Conservation (phyloP, 2,888 invertebrate species). For the Tiliacea citrago region DNA sequence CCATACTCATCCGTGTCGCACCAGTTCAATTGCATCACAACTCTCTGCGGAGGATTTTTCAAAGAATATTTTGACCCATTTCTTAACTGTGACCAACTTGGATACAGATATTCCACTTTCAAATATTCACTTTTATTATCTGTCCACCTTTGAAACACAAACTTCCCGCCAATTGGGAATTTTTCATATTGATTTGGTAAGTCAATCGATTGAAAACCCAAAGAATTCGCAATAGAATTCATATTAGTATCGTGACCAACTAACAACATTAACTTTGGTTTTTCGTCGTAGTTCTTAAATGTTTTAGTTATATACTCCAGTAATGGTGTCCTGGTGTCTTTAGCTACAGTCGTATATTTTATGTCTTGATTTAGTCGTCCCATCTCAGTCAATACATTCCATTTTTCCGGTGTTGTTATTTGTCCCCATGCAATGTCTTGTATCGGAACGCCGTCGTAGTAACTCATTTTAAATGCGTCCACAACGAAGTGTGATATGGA, state of each 20-base stretch:
- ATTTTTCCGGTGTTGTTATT: slow-evolving; percentile 40
- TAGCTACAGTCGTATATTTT: slow-evolving; percentile 39
- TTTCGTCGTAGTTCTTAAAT: slow-evolving; percentile 46
- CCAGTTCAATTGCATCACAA: slow-evolving; percentile 50
- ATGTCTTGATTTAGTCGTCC: slow-evolving; percentile 42
- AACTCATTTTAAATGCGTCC: slow-evolving; percentile 54
- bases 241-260: slow-evolving; percentile 62
- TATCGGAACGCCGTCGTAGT: slow-evolving; percentile 44
- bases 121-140: slow-evolving; percentile 54
- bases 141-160: slow-evolving; percentile 62
- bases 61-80: slow-evolving; percentile 42
- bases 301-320: slow-evolving; percentile 33
- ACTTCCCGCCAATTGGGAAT: slow-evolving; percentile 57
- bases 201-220: slow-evolving; percentile 42
- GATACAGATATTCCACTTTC: slow-evolving; percentile 59
- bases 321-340: slow-evolving; percentile 45
- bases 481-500: slow-evolving; percentile 16
- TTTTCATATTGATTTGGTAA: slow-evolving; percentile 58
- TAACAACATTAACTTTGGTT: slow-evolving; percentile 52
- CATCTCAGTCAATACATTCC: slow-evolving; percentile 52
- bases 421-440: slow-evolving; percentile 61
- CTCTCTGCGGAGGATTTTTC: slow-evolving; percentile 43
- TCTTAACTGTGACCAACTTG: slow-evolving; percentile 53
- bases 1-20: slow-evolving; percentile 45
- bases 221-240: slow-evolving; percentile 26